Evolutionary conservation across 2,797 vertebrate genomes (phyloP).

Genomic region (Lophura swinhoii): DNA sequence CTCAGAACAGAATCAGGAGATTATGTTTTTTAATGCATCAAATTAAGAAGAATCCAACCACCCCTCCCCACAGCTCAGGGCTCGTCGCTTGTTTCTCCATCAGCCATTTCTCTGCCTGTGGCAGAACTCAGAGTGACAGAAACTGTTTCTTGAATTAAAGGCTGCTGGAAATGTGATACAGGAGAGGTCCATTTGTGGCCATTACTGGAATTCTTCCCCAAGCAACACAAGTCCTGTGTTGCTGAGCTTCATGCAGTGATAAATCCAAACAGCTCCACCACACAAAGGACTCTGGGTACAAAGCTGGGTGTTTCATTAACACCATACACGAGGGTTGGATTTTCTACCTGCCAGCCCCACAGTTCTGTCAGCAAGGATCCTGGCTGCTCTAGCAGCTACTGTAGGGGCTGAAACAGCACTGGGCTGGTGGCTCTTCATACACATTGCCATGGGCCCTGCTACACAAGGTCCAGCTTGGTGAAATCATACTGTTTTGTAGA

Average conservation of each 20-base stretch:
- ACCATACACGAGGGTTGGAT: not conserved
- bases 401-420: not conserved
- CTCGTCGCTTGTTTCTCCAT: not conserved
- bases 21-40: constrained; percentile 46
- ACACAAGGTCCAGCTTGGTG: not conserved
- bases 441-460: not conserved
- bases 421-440: not conserved
- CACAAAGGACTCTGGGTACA: not conserved
- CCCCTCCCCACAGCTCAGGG: not conserved
- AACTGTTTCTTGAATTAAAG: constrained; percentile 35
- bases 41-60: constrained; percentile 54
- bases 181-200: not conserved
- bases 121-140: not conserved
- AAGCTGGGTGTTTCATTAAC: not conserved
- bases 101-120: constrained; percentile 14
- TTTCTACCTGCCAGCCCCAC: not conserved
- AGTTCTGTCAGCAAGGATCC: not conserved
- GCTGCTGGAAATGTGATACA: constrained; percentile 33
- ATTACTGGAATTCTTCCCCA: not conserved
- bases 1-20: constrained; percentile 34
- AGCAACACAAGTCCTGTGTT: not conserved
- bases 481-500: not conserved
- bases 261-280: not conserved
- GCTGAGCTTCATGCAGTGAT: rapidly evolving
- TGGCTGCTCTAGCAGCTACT: not conserved